Conservation (phyloP, 2,888 invertebrate genomes). For the Phyto melanocephala region DNA sequence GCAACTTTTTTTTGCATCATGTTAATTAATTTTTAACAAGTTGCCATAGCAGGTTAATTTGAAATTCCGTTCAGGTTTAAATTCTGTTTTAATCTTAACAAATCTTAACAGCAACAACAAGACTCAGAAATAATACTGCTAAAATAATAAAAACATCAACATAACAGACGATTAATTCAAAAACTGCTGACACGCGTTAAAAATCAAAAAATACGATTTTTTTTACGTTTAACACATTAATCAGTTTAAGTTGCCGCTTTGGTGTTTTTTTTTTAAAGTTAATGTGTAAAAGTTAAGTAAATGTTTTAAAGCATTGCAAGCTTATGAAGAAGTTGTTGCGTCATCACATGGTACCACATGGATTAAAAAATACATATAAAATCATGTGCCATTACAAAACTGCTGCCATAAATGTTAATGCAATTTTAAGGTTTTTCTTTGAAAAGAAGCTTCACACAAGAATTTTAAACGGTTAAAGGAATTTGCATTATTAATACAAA, state of each 20-base stretch:
- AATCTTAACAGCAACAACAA: background rate
- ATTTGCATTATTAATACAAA: too few relatives aligned
- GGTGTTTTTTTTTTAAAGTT: slow-evolving; percentile 22
- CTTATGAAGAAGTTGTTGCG: slow-evolving; percentile 42
- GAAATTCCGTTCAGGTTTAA: slow-evolving; percentile 26
- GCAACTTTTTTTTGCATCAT: background rate
- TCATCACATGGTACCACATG: slow-evolving; percentile 24
- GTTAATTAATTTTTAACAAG: background rate
- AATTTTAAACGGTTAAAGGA: background rate
- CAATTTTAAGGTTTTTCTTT: background rate
- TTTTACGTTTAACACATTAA: slow-evolving; percentile 22
- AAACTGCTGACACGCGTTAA: slow-evolving; percentile 47
- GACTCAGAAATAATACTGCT: background rate
- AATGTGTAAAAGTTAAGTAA: slow-evolving; percentile 35
- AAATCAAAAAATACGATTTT: slow-evolving; percentile 7
- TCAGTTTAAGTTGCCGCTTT: slow-evolving; percentile 10
- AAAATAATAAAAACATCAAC: slow-evolving; percentile 17
- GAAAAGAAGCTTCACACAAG: background rate
- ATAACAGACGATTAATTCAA: background rate
- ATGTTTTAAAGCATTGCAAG: slow-evolving; percentile 41
- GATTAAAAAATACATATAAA: background rate
- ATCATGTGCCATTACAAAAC: slow-evolving; percentile 33
- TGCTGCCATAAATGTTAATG: background rate
- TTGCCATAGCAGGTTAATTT: background rate
- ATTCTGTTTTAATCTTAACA: slow-evolving; percentile 37